Conservation (phyloP, 1,140 invertebrate species). For the Bombus breviceps region DNA sequence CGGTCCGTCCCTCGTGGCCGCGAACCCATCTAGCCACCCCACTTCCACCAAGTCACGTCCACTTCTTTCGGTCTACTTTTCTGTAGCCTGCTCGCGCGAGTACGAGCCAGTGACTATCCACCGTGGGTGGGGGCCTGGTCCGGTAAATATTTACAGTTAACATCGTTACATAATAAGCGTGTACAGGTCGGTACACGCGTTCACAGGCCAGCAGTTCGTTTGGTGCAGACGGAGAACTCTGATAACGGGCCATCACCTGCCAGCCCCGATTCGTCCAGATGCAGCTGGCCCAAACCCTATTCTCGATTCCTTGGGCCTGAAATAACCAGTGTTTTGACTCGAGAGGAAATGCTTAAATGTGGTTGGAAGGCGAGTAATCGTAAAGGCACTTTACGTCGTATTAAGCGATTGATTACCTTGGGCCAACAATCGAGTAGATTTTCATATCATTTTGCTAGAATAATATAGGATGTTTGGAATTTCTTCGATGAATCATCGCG, state of each 20-base stretch:
- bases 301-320: background rate
- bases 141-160: conserved; percentile 80
- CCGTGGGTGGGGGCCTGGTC: conserved; percentile 37
- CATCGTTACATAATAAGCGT: conserved; percentile 75
- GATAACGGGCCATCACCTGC: conserved; percentile 59
- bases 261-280: background rate
- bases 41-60: conserved; percentile 31
- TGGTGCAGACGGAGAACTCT: conserved; percentile 13
- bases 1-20: conserved; percentile 30
- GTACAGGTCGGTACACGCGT: conserved; percentile 37
- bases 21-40: conserved; percentile 21
- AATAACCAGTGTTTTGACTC: background rate
- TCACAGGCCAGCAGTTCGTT: conserved; percentile 56
- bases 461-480: too few species aligned
- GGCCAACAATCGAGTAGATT: too few species aligned
- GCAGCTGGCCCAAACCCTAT: background rate
- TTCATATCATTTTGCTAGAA: too few species aligned
- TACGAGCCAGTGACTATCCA: background rate
- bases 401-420: too few species aligned
- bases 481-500: too few species aligned
- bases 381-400: too few species aligned
- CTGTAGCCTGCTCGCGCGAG: conserved; percentile 39
- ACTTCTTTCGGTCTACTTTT: conserved; percentile 70
- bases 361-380: too few species aligned
- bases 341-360: too few species aligned